Conservation (phyloP, 2,888 invertebrate species). For the Heteromyza rotundicornis region DNA sequence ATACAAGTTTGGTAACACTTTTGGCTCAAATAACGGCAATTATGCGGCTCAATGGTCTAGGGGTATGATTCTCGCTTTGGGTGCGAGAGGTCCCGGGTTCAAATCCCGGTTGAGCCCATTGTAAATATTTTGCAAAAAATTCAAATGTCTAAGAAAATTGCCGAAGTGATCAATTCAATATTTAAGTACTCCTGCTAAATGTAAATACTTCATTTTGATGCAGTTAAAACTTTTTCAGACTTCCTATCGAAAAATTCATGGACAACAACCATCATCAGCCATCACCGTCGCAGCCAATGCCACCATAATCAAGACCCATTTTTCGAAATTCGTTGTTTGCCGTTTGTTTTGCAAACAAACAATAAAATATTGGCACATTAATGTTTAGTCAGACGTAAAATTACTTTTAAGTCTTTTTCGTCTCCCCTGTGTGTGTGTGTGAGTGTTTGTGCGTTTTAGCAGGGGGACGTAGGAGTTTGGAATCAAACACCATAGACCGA, state of each 20-base stretch:
- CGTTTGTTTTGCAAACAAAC: constrained; percentile 55
- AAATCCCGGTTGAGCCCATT: constrained; percentile 68
- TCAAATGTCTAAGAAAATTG: background rate
- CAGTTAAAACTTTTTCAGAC: background rate
- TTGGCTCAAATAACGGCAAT: no score
- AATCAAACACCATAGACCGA: constrained; percentile 8
- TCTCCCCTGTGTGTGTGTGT: background rate
- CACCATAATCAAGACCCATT: constrained; percentile 41
- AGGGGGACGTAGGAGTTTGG: no score
- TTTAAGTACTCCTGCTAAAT: background rate
- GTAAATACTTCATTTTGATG: no score
- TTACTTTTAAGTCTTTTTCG: constrained; percentile 61
- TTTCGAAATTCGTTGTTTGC: constrained; percentile 35
- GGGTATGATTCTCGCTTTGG: constrained; percentile 70
- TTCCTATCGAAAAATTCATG: background rate
- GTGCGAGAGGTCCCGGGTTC: constrained; percentile 71
- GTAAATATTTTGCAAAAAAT: background rate
- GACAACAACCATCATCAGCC: background rate
- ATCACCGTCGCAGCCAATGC: constrained; percentile 13
- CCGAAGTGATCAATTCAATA: background rate
- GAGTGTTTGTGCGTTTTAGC: no score
- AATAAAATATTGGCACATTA: constrained; percentile 64
- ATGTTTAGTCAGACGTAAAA: constrained; percentile 64
- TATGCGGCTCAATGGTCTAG: constrained; percentile 65
- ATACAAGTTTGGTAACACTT: no score